Percentiles rank a stretch among this genome's conserved stretches.
Conservation (phyloP, 2,797 vertebrate genomes). For the Bovichtus variegatus region DNA sequence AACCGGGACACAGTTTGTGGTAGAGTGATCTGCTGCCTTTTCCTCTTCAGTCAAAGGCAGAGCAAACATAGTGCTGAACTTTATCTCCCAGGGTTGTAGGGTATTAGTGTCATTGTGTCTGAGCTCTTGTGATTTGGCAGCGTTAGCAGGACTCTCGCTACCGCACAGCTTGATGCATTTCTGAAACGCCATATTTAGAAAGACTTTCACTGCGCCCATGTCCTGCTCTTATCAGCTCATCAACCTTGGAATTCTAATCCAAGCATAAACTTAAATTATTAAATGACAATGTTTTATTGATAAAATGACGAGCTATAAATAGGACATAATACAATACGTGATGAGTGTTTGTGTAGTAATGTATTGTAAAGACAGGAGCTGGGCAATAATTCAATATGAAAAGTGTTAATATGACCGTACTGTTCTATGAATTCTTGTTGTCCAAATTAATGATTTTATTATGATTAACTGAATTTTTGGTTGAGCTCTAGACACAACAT, state of each 20-base stretch:
- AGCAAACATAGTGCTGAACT: conserved; percentile 55
- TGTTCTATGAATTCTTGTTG: background rate
- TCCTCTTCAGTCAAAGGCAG: conserved; percentile 52
- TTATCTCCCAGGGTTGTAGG: conserved; percentile 49
- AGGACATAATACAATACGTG: background rate
- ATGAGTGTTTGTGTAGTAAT: background rate
- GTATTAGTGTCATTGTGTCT: conserved; percentile 43
- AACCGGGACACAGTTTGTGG: conserved; percentile 69
- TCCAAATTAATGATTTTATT: too few relatives aligned
- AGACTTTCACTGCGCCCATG: conserved; percentile 40
- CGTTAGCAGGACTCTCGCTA: conserved; percentile 10
- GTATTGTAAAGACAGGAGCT: background rate
- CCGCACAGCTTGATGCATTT: conserved; percentile 53
- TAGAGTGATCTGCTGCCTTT: conserved; percentile 58
- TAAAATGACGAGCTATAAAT: background rate
- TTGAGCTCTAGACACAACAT: background rate
- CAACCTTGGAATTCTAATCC: conserved; percentile 42
- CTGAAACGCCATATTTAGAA: conserved; percentile 37
- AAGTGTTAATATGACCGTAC: background rate
- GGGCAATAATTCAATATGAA: background rate
- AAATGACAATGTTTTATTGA: background rate
- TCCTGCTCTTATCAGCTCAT: conserved; percentile 37
- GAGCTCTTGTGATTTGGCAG: conserved; percentile 51
- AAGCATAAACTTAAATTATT: conserved; percentile 35
- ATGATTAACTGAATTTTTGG: too few relatives aligned